phyloP scores from a whole-genome alignment of 1,140 invertebrate genomes.

The Drosophila obscura region DNA sequence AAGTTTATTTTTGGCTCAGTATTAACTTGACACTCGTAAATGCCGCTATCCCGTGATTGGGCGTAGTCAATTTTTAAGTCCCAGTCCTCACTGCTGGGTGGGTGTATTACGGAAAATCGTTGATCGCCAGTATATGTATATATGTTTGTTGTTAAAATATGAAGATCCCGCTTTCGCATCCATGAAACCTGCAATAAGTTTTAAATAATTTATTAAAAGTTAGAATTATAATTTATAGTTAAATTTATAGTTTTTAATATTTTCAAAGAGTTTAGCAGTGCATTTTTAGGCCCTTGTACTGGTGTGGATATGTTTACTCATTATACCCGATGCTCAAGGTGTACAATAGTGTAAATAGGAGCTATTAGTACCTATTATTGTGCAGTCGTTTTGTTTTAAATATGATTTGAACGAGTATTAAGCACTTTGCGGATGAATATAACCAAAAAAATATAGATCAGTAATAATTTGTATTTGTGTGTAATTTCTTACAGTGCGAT shows the following conservation, averaged over 20 bases:
- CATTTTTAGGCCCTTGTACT: too few relatives aligned
- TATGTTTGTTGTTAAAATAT: constrained; percentile 93
- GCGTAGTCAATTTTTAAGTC: constrained; percentile 94
- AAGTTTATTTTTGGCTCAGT: constrained; percentile 94
- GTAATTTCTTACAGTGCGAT: constrained; percentile 89
- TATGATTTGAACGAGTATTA: too few relatives aligned
- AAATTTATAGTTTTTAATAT: too few relatives aligned
- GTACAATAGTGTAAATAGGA: too few relatives aligned
- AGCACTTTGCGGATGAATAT: too few relatives aligned
- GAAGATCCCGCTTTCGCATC: constrained; percentile 95
- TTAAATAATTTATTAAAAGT: neutral
- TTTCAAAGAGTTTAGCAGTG: too few relatives aligned
- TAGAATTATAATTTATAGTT: neutral
- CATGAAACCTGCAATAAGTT: constrained; percentile 90
- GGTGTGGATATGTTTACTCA: too few relatives aligned
- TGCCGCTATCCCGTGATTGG: constrained; percentile 92
- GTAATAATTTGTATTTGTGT: neutral
- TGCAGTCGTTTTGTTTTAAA: too few relatives aligned
- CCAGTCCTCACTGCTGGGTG: constrained; percentile 95
- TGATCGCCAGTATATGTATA: constrained; percentile 95
- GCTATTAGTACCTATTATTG: too few relatives aligned
- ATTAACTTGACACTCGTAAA: constrained; percentile 94
- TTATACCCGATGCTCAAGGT: too few relatives aligned
- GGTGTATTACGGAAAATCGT: constrained; percentile 92
- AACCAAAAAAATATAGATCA: too few relatives aligned